Evolutionary conservation across 2,797 vertebrate genomes (phyloP), one percentile per base, ranked within the genome.

Genomic region (Spatula clypeata): DNA sequence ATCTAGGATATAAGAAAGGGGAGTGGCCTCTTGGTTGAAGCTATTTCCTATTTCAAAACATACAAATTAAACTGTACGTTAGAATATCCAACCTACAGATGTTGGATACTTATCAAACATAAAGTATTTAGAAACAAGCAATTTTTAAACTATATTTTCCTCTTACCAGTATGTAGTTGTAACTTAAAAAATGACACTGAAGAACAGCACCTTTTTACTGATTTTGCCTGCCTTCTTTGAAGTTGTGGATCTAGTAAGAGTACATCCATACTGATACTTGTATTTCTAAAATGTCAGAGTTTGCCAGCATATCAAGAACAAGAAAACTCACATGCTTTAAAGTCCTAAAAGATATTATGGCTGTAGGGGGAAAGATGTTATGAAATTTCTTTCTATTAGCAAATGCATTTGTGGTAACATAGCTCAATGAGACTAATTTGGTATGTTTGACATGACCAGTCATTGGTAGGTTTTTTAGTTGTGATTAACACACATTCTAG

Each of bases 401-500:
- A 85, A 54, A 76, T 51, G 6, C 40, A 44, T 70, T 74, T 76
- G 38, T 86, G 62, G 64, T 66, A 71, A 47, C 9, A 47, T 64
- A 74, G 38, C 65, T 84, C 42, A 51, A 27, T 82, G 54, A 49
- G 36, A 15, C 8, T 79, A 8, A 66, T 79, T 79, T 79, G 32
- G 36, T 47, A 5, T 62, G 76, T 76, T 88, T 86, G 58, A 69
- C 13, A 6, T 77, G 83, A 81, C 29, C 44, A 44, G 51, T 73
- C 27, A 27, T 60, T 44, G 34, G 53, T 70, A 67, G 18, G 14
- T 36, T 75, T 88, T 91, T 89, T 13, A 74, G 79, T 11, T 88
- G 62, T 72, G 55, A 76, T 90, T 88, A 93, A 90, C 23, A 71
- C 77, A 61, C 42, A 51, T 90, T 74, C n/a, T 65, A 44, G 82